Conservation (phyloP, 2,888 invertebrate genomes). For the Ypsolopha scabrella region DNA sequence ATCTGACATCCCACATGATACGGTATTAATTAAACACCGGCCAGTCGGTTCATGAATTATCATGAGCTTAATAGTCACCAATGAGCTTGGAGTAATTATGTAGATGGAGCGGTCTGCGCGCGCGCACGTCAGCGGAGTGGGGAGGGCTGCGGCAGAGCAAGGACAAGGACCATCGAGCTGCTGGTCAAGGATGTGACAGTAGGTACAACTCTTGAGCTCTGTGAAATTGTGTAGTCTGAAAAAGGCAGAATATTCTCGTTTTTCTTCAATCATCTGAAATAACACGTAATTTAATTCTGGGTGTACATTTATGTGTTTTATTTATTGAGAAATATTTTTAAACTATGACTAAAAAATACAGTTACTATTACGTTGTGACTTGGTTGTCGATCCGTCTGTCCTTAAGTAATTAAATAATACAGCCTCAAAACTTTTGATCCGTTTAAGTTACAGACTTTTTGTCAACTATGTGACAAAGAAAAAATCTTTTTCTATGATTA, state of each 20-base stretch:
- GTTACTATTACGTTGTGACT: no score
- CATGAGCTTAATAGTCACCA: conserved; percentile 68
- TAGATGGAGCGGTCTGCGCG: conserved; percentile 55
- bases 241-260: not conserved
- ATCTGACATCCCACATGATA: conserved; percentile 63
- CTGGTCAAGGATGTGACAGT: conserved; percentile 1
- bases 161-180: conserved; percentile 13
- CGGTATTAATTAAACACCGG: conserved; percentile 59
- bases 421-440: no score
- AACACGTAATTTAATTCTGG: no score
- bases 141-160: conserved; percentile 15
- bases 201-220: conserved; percentile 10
- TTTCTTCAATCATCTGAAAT: not conserved
- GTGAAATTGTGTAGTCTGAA: not conserved
- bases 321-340: no score
- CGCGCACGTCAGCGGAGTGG: conserved; percentile 33
- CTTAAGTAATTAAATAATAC: no score
- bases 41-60: conserved; percentile 51
- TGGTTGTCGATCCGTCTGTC: no score
- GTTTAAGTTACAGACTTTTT: no score
- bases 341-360: no score
- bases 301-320: no score
- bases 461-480: no score
- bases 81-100: conserved; percentile 68
- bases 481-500: no score